phyloP scores from a whole-genome alignment of 64 coral and sea anemone genomes.

The Exaiptasia diaphana region DNA sequence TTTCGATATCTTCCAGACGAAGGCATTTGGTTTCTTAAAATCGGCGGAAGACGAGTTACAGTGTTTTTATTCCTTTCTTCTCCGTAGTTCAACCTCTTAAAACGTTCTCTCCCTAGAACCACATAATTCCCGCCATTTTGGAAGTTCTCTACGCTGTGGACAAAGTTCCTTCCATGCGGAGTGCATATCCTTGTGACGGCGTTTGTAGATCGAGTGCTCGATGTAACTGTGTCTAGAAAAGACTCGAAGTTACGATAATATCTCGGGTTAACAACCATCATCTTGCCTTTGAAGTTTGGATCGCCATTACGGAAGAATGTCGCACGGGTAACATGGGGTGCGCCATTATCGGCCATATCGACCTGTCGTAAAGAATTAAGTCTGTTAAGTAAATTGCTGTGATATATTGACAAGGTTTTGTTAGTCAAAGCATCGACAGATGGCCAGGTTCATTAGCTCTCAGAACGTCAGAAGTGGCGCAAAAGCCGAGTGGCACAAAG shows the following conservation, averaged over 20 bases:
- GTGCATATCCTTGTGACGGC: constrained; percentile 76
- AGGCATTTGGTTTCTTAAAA: constrained; percentile 5
- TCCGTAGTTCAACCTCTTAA: constrained; percentile 75
- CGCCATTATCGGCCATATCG: neutral
- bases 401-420: too few species aligned
- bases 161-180: constrained; percentile 35
- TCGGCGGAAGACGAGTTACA: neutral
- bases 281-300: constrained; percentile 64
- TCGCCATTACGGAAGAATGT: constrained; percentile 77
- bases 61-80: constrained; percentile 6
- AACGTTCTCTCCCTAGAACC: constrained; percentile 48
- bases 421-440: too few species aligned
- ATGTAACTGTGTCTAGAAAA: constrained; percentile 50
- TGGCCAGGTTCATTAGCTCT: neutral
- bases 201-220: constrained; percentile 23
- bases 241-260: constrained; percentile 51
- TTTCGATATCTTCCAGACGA: constrained; percentile 35
- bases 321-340: constrained; percentile 29
- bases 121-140: constrained; percentile 58
- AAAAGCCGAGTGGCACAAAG: neutral
- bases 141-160: constrained; percentile 47
- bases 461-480: neutral
- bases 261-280: constrained; percentile 53
- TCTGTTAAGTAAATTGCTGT: too few species aligned
- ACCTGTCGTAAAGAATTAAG: neutral